Conservation (phyloP, 64 coral and sea anemone species). For the Trachythela sp. region DNA sequence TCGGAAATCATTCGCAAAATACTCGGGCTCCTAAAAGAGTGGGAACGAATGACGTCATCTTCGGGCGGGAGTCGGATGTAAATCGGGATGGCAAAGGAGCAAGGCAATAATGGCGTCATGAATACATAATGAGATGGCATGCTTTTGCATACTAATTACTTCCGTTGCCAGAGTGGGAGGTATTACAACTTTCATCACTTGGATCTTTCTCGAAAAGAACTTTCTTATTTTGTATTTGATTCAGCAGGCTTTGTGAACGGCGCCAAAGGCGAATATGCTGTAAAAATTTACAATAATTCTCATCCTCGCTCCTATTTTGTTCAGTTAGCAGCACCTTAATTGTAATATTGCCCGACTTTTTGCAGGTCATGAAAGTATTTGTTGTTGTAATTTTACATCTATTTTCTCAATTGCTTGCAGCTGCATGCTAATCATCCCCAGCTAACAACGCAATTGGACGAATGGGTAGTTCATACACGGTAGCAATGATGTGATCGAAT, state of each 20-base stretch:
- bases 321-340: background rate
- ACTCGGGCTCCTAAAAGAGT: too few relatives aligned
- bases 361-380: background rate
- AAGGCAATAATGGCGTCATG: too few relatives aligned
- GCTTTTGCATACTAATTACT: too few relatives aligned
- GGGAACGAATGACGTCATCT: too few relatives aligned
- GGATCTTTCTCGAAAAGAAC: background rate
- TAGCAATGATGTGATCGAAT: background rate
- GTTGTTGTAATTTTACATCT: background rate
- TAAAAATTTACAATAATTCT: background rate
- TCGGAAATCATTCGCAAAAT: too few relatives aligned
- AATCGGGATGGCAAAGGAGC: too few relatives aligned
- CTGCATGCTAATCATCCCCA: constrained; percentile 21
- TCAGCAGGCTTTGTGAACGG: background rate
- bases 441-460: background rate
- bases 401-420: background rate
- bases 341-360: background rate
- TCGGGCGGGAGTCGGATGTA: too few relatives aligned
- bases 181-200: background rate
- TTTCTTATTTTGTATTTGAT: background rate
- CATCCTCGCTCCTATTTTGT: background rate
- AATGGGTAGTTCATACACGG: background rate
- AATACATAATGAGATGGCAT: too few relatives aligned
- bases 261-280: background rate
- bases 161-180: too few relatives aligned